Conservation (phyloP, 2,113 vertebrate species). For the Proteles cristata region DNA sequence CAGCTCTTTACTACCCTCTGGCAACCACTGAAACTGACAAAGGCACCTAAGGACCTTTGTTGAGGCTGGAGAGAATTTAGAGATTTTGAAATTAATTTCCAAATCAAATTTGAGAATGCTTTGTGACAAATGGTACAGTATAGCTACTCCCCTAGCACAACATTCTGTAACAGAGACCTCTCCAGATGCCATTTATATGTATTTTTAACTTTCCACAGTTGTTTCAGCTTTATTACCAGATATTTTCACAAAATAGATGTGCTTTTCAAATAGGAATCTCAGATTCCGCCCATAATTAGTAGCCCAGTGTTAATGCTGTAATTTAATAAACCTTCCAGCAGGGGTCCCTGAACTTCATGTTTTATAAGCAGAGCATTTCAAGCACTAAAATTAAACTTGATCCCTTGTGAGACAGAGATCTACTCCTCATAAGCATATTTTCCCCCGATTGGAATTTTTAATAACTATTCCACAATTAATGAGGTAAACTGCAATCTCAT, state of each 20-base stretch:
- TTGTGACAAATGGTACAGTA: background rate
- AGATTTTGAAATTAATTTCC: conserved; percentile 33
- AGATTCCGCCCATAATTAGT: background rate
- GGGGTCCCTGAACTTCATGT: conserved; percentile 83
- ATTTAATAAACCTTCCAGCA: conserved; percentile 80
- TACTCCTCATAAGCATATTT: background rate
- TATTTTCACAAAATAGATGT: conserved; percentile 14
- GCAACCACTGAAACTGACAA: background rate
- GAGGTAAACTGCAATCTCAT: background rate
- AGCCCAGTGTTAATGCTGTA: conserved; percentile 35
- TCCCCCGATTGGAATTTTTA: background rate
- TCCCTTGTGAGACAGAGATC: background rate
- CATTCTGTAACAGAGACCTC: background rate
- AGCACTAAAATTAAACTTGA: background rate
- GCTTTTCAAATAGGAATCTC: background rate
- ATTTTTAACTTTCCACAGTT: background rate
- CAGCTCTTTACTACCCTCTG: background rate
- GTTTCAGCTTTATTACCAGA: background rate
- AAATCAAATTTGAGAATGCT: background rate
- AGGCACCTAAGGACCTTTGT: background rate
- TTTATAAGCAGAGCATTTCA: conserved; percentile 45
- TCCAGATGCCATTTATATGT: background rate
- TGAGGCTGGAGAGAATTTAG: background rate
- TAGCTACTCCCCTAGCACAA: background rate
- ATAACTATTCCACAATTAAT: background rate